Percentiles rank a stretch among this genome's conserved stretches.
Evolutionary conservation across 1,140 invertebrate species (phyloP).

Genomic region (Oscheius sp.): DNA sequence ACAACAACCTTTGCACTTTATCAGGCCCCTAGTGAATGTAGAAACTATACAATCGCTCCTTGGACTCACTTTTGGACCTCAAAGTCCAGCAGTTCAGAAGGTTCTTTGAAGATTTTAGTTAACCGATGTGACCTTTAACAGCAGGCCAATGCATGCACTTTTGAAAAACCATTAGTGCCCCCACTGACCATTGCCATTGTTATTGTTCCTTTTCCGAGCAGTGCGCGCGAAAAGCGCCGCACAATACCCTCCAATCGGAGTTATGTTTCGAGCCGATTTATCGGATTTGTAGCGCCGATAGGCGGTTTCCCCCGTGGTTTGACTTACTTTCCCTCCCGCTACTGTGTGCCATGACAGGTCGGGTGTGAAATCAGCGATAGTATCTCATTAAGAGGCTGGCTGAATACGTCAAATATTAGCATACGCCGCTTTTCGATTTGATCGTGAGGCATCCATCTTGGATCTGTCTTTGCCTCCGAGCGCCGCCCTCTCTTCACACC

Average conservation of each 20-base stretch:
- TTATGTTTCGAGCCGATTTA: not conserved
- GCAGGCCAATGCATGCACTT: too few relatives aligned
- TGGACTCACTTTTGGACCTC: too few relatives aligned
- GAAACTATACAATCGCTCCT: too few relatives aligned
- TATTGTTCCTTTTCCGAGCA: constrained; percentile 7
- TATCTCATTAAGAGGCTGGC: not conserved
- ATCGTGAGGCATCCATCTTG: constrained; percentile 4
- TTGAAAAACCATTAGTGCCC: too few relatives aligned
- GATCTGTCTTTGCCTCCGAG: not conserved
- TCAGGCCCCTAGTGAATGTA: too few relatives aligned
- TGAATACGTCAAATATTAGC: constrained; percentile 6
- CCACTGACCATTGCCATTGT: too few relatives aligned
- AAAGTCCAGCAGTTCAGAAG: too few relatives aligned
- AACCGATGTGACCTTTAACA: too few relatives aligned
- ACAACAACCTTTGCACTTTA: too few relatives aligned
- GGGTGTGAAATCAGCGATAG: not conserved
- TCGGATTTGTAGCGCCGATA: constrained; percentile 1
- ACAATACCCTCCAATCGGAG: constrained; percentile 10
- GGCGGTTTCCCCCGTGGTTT: not conserved
- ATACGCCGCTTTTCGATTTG: not conserved
- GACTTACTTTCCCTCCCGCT: not conserved
- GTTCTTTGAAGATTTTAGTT: too few relatives aligned
- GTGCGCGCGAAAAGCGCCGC: not conserved
- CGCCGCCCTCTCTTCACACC: too few relatives aligned
- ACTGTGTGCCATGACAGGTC: not conserved